Evolutionary conservation across 2,113 vertebrate genomes (phyloP).

Genomic region (Gallinago jamesoni): DNA sequence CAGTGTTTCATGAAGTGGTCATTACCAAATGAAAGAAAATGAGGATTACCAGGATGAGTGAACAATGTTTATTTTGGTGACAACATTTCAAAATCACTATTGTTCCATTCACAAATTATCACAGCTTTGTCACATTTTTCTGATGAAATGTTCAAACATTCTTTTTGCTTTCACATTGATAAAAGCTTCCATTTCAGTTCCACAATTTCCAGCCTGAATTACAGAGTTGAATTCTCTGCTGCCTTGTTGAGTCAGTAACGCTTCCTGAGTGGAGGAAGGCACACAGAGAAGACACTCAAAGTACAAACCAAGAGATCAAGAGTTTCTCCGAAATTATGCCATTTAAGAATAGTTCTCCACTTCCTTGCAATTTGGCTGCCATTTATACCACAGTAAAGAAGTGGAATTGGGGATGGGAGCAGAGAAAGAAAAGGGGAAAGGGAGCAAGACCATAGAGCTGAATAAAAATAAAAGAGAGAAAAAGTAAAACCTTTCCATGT

Average conservation of each 20-base stretch:
- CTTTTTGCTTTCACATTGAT: neutral
- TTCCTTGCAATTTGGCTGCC: neutral
- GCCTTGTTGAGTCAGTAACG: neutral
- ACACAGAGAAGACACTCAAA: neutral
- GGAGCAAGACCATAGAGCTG: neutral
- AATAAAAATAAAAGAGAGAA: neutral
- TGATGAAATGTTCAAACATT: neutral
- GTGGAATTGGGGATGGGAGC: rapidly evolving
- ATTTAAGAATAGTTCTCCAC: neutral
- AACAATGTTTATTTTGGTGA: neutral
- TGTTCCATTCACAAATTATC: neutral
- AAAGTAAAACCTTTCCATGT: neutral
- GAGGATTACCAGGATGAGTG: neutral
- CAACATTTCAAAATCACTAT: neutral
- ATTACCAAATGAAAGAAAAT: neutral
- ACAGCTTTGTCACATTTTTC: neutral
- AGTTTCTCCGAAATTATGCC: neutral
- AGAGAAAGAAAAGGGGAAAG: neutral
- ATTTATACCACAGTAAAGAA: neutral
- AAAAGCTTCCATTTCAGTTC: neutral
- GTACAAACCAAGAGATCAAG: neutral
- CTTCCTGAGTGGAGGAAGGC: neutral
- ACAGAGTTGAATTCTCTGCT: neutral
- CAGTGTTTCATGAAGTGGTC: neutral
- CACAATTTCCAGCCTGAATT: neutral